These are phyloP conservation scores for Henricia sp. DNA, from an alignment of 53 echinoderm and acorn worm genomes.

Conservation along the genomic window DNA sequence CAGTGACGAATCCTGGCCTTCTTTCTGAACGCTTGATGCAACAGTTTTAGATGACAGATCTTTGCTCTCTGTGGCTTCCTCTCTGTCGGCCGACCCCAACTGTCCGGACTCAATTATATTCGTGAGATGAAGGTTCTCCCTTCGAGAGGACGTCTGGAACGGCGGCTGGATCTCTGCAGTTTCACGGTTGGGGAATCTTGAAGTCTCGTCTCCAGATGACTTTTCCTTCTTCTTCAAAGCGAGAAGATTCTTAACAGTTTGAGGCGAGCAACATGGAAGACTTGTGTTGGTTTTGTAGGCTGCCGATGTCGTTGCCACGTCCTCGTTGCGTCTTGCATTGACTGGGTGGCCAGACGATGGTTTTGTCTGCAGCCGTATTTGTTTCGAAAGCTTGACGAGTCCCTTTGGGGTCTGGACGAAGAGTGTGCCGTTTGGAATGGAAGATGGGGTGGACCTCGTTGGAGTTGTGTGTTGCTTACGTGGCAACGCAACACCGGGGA, in stretches of 20 bases:
- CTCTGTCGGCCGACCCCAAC: neutral
- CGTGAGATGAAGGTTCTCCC: constrained; percentile 3
- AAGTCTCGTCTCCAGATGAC: neutral
- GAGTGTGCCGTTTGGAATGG: constrained; percentile 43
- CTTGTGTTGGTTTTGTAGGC: neutral
- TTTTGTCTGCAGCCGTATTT: neutral
- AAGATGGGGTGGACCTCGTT: neutral
- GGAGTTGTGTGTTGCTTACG: neutral
- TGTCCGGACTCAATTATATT: neutral
- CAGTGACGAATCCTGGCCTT: neutral
- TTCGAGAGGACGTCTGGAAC: constrained; percentile 30
- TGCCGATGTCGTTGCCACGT: neutral
- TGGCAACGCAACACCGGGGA: neutral
- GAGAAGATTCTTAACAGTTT: neutral
- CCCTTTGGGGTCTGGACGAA: constrained; percentile 39
- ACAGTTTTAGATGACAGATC: neutral
- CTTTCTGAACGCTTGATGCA: neutral
- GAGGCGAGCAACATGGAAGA: neutral
- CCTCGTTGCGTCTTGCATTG: neutral
- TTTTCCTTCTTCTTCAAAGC: neutral
- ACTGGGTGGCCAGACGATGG: neutral
- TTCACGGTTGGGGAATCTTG: neutral
- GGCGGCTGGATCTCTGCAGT: constrained; percentile 21
- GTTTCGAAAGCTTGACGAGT: constrained; percentile 11
- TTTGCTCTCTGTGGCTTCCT: neutral